Conservation (phyloP, 2,888 invertebrate species). For the Panorpa germanica region DNA sequence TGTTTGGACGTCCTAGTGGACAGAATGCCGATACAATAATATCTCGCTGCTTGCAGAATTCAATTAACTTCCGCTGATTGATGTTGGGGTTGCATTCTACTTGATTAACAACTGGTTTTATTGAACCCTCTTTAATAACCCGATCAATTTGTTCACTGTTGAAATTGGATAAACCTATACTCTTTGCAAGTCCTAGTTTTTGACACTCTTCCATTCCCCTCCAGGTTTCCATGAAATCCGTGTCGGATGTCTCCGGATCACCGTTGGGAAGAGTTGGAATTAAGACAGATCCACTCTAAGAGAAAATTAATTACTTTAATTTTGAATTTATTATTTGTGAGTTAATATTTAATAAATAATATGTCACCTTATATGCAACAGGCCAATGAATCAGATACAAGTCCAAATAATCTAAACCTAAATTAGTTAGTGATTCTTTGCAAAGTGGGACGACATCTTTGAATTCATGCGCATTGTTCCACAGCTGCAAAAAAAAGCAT, state of each 20-base stretch:
- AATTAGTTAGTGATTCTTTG: slow-evolving; percentile 35
- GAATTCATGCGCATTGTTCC: too few species aligned
- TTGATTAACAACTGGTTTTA: slow-evolving; percentile 50
- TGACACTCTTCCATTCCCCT: slow-evolving; percentile 60
- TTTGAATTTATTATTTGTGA: too few species aligned
- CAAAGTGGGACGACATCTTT: too few species aligned
- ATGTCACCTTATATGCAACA: slow-evolving; percentile 50
- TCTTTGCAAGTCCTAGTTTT: slow-evolving; percentile 45
- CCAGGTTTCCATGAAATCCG: slow-evolving; percentile 62
- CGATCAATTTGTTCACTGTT: slow-evolving; percentile 57
- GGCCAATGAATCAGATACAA: slow-evolving; percentile 72
- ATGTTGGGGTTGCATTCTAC: slow-evolving; percentile 38
- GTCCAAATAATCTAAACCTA: slow-evolving; percentile 58
- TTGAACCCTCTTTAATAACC: slow-evolving; percentile 37
- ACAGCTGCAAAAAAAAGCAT: too few species aligned
- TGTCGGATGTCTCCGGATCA: too few species aligned
- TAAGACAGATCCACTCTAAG: too few species aligned
- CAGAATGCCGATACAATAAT: slow-evolving; percentile 54
- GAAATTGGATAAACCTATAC: slow-evolving; percentile 79
- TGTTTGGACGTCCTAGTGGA: slow-evolving; percentile 48
- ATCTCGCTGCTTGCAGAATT: slow-evolving; percentile 41
- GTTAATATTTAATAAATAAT: too few species aligned
- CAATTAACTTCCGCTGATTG: slow-evolving; percentile 44
- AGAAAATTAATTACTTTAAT: too few species aligned
- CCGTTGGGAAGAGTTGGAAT: too few species aligned